Base-by-base conservation (phyloP, 2,888 invertebrate genomes). In the Plebejus argus region DNA sequence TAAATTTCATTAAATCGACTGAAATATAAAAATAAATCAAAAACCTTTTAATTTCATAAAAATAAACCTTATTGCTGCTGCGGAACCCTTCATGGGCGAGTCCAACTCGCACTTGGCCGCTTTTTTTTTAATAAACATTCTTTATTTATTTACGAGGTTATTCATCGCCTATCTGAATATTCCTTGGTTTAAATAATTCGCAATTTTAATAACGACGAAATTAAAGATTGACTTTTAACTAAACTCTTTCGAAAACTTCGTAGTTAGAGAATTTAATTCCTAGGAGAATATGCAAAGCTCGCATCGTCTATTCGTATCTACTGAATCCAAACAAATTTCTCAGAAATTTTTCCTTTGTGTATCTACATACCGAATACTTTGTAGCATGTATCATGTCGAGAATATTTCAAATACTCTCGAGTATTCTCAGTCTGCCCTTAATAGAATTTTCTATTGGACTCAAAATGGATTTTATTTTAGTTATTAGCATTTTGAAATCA, bases 291-390 rank as follows among this genome's bases (percentile, higher is more conserved):
- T 72, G 20, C 72, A 72, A 71, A 49, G 12, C 20, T 20, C 35
- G 70, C 33, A 4, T 20, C 45, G 49, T 18, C 7, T 53, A 49
- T 74, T 53, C 74, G 74, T 18, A 74, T 53, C 28, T 53, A 53
- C 28, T 53, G 49, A 28, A 15, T 74, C 18, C 53, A 49, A 72
- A 23, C 53, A 23, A 74, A 53, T 74, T 74, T 74, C 74, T 53
- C 28, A 28, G 53, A 53, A 72, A 49, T 39, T 49, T 74, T 53
- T 74, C 74, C 53, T 74, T 74, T 74, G 74, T 74, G 74, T 74
- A 7, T 66, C 28, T 66, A 33, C 74, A 74, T 53, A 53, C 74
- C 53, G 28, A 74, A 15, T 53, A 72, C 49, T 74, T 23, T 28
- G 12, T 20, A 28, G 53, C 28, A 18, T 53, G 23, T 66, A 74